Base-by-base conservation (phyloP, 2,888 invertebrate genomes). In the Dusona sp. region DNA sequence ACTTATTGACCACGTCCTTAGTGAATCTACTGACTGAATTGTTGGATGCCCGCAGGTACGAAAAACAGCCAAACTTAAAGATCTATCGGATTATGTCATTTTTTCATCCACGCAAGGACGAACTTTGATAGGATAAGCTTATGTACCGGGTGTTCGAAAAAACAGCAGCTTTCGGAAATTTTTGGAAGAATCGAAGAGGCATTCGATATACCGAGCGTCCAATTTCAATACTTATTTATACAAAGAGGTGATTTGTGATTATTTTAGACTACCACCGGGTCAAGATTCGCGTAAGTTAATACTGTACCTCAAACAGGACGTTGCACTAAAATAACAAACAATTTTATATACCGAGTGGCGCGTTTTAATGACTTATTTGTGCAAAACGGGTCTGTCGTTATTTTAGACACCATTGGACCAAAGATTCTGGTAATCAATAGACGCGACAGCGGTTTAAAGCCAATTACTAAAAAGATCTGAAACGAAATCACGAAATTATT, bases 61-160 rank as follows among this genome's bases (percentile, higher is more conserved):
- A 29, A 48, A 70, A 70, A 70, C 16, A 70, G 25, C 42, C 29
- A 48, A 48, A 29, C 29, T 42, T 33, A 42, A 22, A 6, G 42
- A 67, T 67, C 22, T 67, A 70, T 45, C 45, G 29, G 70, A 68
- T 42, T 68, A 45, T 61, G 29, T 3, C 2, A 61, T 61, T 61
- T 13, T 61, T 61, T 61, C 57, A 29, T 25, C 29, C 25, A 61
- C 25, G 57, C 57, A 6, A 29, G 57, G 6, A 29, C 29, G 13
- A 61, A 13, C 25, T 4, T 29, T 25, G 29, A 61, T 61, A 29
- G 25, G 29, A 61, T 13, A 11, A 42, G n/a, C 19, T 9, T 22
- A 29, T 13, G 48, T 48, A 48, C 29, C 25, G 29, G 70, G 29
- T 29, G 70, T 70, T 25, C 29, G 7, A 19, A 22, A 6, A 61